Base-by-base conservation (phyloP, 2,888 invertebrate species). In the Caenorhabditis sp. region DNA sequence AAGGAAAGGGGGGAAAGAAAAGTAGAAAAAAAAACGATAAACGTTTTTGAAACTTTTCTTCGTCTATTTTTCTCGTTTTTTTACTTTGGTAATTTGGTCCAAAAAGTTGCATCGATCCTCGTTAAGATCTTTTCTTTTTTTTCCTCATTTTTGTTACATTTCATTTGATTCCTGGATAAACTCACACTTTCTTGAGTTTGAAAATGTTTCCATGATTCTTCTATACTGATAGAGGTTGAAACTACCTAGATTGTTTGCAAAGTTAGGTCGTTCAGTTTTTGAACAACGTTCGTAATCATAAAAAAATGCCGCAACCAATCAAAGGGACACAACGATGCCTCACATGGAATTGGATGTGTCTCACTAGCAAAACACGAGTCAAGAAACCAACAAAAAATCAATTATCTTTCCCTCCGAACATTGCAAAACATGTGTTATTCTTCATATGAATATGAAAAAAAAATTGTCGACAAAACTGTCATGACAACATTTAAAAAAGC, bases 91-190 rank as follows among this genome's bases (percentile, higher is more conserved):
- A 43, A 43, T 43, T 43, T 43, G 43, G 43, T 12, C 43, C 17
- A 43, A 17, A 31, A 31, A 61, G 57, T 54, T 62, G 62, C 62
- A 58, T 67, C 58, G 67, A 62, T 55, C 61, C 58, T 64, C 26
- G 50, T 50, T 43, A 43, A 43, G 43, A 17, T 43, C 14, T 53
- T 53, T 36, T 17, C 31, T 51, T 31, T 57, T 31, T 49, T 31
- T 19, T 58, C 31, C 5, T 31, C 31, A 31, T 31, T 31, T 0
- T 43, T n/a, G n/a, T n/a, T n/a, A n/a, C 36, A 36, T 36, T 43
- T 43, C 43, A 26, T 55, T 55, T 55, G 23, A 55, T n/a, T n/a
- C n/a, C n/a, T n/a, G n/a, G n/a, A n/a, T n/a, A n/a, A n/a, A n/a
- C n/a, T n/a, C n/a, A n/a, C n/a, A n/a, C n/a, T n/a, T n/a, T n/a